Evolutionary conservation across 2,797 vertebrate genomes (phyloP), one percentile per base, ranked within the genome.

Genomic region (Xyrichtys novacula): DNA sequence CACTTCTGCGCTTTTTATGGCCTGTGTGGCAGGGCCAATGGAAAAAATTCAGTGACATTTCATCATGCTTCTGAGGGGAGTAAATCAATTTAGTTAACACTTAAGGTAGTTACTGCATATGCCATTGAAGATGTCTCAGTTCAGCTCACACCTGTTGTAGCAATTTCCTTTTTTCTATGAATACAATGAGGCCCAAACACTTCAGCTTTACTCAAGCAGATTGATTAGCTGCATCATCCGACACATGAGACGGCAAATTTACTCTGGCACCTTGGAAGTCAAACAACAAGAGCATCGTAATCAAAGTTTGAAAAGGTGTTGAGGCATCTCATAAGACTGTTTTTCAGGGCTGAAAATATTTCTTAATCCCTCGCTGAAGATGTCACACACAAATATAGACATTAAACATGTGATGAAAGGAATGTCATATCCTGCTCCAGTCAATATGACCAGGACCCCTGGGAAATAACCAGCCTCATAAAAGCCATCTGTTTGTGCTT

Each of bases 401-500:
- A 58, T 70, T 72, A 49, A 47, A 39, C 48, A 20, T 44, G 70
- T 65, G 66, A 85, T 68, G 64, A 81, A 78, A 78, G 23, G 39
- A 47, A 38, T 42, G 63, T 63, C 61, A 85, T 63, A 77, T 80
- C 57, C 20, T 49, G 38, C 58, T 64, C 29, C 43, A 54, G 56
- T 81, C 78, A 64, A 83, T 76, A 78, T 46, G 65, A 71, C 47
- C 67, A 47, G 52, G 61, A 74, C 83, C 77, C 70, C 40, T 54
- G 81, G 84, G 85, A 86, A 90, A 88, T 84, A 88, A 87, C 15
- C 61, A 19, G 28, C 39, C 57, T 85, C 64, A 75, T 80, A 74
- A 76, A 83, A 75, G 57, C 61, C 69, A 66, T 77, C 64, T 82
- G 82, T 61, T 69, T 74, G 61, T 55, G 65, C 65, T 74, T 78